Conservation (phyloP, 2,113 vertebrate genomes). For the Bostrychus sinensis region DNA sequence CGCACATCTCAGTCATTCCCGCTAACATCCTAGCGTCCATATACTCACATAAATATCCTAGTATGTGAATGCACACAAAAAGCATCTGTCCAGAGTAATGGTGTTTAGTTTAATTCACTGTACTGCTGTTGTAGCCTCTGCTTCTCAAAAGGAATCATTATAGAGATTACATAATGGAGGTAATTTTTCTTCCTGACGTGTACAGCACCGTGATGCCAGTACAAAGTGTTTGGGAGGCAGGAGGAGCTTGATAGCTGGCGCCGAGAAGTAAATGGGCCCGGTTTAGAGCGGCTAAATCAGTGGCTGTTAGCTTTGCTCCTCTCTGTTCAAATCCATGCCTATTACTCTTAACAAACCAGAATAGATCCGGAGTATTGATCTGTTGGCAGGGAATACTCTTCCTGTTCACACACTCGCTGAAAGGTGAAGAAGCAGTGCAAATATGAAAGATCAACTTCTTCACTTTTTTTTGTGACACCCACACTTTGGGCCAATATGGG, state of each 20-base stretch:
- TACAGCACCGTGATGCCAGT: constrained; percentile 33
- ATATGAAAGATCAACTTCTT: constrained; percentile 2
- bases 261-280: constrained; percentile 63
- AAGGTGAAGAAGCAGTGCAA: neutral
- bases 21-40: too few relatives aligned
- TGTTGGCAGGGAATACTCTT: constrained; percentile 58
- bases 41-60: neutral
- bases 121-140: constrained; percentile 57
- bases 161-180: constrained; percentile 68
- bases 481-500: neutral
- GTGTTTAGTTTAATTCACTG: constrained; percentile 70
- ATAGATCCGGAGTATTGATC: constrained; percentile 70
- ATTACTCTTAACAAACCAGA: constrained; percentile 75
- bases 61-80: constrained; percentile 18
- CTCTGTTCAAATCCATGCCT: constrained; percentile 65
- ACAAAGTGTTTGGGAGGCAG: constrained; percentile 51
- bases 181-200: constrained; percentile 55
- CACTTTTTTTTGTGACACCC: neutral
- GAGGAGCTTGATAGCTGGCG: constrained; percentile 48
- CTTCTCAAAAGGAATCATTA: constrained; percentile 72
- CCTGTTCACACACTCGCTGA: constrained; percentile 41
- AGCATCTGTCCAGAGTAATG: constrained; percentile 67
- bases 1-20: neutral
- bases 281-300: constrained; percentile 54
- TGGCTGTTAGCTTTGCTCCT: constrained; percentile 39